phyloP scores from a whole-genome alignment of 2,888 invertebrate genomes.

The Drosophila differens region DNA sequence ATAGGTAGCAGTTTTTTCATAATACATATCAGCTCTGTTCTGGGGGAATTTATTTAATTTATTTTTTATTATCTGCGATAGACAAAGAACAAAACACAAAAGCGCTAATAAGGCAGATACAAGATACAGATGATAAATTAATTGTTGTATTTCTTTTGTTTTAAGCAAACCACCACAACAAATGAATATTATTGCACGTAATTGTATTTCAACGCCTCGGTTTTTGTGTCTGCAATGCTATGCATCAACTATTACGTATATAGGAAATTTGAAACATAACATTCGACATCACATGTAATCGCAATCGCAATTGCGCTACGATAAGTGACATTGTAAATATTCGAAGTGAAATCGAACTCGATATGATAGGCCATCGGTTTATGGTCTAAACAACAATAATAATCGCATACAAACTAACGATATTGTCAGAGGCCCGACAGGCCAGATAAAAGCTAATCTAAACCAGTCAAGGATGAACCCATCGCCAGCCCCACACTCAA shows the following conservation, averaged over 20 bases:
- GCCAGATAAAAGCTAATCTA: slow-evolving; percentile 31
- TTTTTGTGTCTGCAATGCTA: neutral
- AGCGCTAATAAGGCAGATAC: neutral
- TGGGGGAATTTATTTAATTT: neutral
- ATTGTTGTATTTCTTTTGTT: slow-evolving; percentile 26
- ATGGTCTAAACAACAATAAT: slow-evolving; percentile 20
- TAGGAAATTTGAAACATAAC: slow-evolving; percentile 22
- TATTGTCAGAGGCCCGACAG: slow-evolving; percentile 15
- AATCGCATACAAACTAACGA: slow-evolving; percentile 21
- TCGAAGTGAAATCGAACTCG: slow-evolving; percentile 21
- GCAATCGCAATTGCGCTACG: slow-evolving; percentile 33
- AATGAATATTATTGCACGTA: slow-evolving; percentile 37
- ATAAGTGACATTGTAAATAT: slow-evolving; percentile 46
- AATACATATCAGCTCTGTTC: slow-evolving; percentile 7
- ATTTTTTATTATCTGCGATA: slow-evolving; percentile 21
- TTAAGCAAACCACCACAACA: slow-evolving; percentile 24
- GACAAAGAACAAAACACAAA: slow-evolving; percentile 19
- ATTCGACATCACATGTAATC: slow-evolving; percentile 20
- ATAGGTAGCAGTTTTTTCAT: neutral
- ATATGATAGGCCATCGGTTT: slow-evolving; percentile 40
- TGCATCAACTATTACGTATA: neutral
- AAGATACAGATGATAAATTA: slow-evolving; percentile 19
- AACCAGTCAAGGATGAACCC: slow-evolving; percentile 36
- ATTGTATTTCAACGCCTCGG: slow-evolving; percentile 24
- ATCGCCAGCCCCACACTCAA: slow-evolving; percentile 3